Percentiles rank a stretch among this genome's conserved stretches.
Conservation (phyloP, 2,113 vertebrate species). For the Phycodurus eques region DNA sequence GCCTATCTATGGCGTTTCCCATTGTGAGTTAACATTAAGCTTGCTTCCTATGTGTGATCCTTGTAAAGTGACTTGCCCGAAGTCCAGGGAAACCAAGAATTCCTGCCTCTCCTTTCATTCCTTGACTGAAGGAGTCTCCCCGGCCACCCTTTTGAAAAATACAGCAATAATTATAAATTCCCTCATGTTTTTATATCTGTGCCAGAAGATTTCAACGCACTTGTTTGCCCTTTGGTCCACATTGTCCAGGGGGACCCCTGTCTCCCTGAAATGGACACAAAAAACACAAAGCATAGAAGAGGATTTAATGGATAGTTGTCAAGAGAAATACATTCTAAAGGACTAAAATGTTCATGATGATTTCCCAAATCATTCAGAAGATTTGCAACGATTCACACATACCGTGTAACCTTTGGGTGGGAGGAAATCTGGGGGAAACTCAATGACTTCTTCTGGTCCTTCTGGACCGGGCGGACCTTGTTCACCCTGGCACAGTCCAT, state of each 20-base stretch:
- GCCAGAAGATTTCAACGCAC: slow-evolving; percentile 25
- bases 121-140: neutral
- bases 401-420: slow-evolving; percentile 54
- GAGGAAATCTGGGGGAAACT: slow-evolving; percentile 26
- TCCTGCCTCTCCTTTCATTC: slow-evolving; percentile 54
- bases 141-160: slow-evolving; percentile 29
- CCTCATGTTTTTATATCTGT: neutral
- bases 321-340: neutral
- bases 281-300: neutral
- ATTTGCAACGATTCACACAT: neutral
- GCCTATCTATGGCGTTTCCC: neutral
- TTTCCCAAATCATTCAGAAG: neutral
- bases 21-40: neutral
- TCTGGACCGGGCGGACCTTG: slow-evolving; percentile 48
- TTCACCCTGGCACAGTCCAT: slow-evolving; percentile 45
- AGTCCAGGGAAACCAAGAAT: slow-evolving; percentile 46
- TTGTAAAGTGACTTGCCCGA: slow-evolving; percentile 24
- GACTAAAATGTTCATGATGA: neutral
- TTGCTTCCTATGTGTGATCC: neutral
- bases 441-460: slow-evolving; percentile 44
- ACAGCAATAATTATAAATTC: neutral
- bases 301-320: neutral
- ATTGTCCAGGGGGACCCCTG: slow-evolving; percentile 38
- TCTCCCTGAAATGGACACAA: slow-evolving; percentile 45
- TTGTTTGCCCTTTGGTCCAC: slow-evolving; percentile 43